phyloP scores from a whole-genome alignment of 1,140 invertebrate species.

The Plodia interpunctella region DNA sequence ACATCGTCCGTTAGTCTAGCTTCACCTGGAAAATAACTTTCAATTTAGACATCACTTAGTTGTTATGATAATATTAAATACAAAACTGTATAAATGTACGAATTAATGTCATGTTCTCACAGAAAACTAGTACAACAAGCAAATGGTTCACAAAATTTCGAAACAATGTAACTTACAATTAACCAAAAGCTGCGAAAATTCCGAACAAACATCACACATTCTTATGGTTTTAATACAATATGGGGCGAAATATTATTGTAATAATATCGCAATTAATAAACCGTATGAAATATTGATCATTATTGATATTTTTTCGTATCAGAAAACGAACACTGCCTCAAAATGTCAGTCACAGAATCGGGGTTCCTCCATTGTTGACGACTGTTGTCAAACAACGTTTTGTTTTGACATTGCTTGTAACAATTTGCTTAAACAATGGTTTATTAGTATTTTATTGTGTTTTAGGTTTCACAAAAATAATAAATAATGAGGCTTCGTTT shows the following conservation, averaged over 20 bases:
- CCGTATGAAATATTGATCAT: constrained; percentile 64
- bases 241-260: constrained; percentile 65
- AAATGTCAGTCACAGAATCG: constrained; percentile 65
- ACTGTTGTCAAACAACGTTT: constrained; percentile 71
- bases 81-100: constrained; percentile 18
- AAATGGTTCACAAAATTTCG: constrained; percentile 52
- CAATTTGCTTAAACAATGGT: neutral
- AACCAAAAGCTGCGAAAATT: constrained; percentile 86
- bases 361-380: constrained; percentile 75
- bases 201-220: constrained; percentile 89
- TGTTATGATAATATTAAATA: neutral
- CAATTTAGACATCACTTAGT: neutral
- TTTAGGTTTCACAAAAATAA: no score
- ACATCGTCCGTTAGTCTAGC: constrained; percentile 79
- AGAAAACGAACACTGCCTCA: constrained; percentile 69
- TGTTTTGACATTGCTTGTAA: constrained; percentile 21
- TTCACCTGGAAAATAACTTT: constrained; percentile 74
- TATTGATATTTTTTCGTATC: constrained; percentile 72
- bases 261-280: constrained; percentile 61
- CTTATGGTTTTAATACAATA: constrained; percentile 62
- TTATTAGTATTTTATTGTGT: no score
- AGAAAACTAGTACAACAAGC: constrained; percentile 24
- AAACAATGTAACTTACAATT: constrained; percentile 83
- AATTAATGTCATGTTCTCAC: constrained; percentile 29
- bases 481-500: no score